A percentile compares a stretch with the other conserved stretches of the same genome.
Conservation (phyloP, 1,140 invertebrate genomes). For the Drosophila sulfurigaster region DNA sequence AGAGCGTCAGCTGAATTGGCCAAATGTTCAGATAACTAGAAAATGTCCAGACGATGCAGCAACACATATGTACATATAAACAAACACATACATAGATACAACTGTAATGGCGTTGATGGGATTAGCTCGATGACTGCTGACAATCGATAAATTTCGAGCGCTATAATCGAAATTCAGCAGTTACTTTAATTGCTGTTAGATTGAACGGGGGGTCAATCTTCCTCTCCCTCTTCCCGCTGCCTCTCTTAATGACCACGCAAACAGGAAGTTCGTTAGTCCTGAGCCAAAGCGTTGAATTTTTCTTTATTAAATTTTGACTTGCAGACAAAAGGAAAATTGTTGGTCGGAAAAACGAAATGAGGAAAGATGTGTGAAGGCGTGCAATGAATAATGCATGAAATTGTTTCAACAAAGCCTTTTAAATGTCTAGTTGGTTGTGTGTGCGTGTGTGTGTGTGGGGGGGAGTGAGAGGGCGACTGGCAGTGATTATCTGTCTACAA, state of each 20-base stretch:
- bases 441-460: background rate
- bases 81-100: conserved; percentile 3
- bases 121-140: conserved; percentile 19
- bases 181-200: conserved; percentile 50
- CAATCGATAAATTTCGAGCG: conserved; percentile 30
- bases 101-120: conserved; percentile 21
- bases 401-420: conserved; percentile 61
- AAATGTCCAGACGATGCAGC: conserved; percentile 27
- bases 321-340: conserved; percentile 24
- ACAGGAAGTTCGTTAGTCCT: conserved; percentile 71
- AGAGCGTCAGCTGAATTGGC: conserved; percentile 51
- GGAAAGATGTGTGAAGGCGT: conserved; percentile 72
- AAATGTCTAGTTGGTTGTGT: conserved; percentile 19
- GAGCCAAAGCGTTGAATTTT: conserved; percentile 45
- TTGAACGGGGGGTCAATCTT: background rate
- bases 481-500: conserved; percentile 71
- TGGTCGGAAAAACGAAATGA: conserved; percentile 63
- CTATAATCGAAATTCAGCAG: conserved; percentile 37
- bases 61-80: background rate
- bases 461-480: conserved; percentile 5
- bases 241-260: conserved; percentile 35
- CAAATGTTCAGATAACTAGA: conserved; percentile 43
- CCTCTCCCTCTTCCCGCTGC: background rate
- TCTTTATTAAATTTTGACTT: conserved; percentile 79
- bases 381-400: conserved; percentile 76